phyloP scores from a whole-genome alignment of 2,888 invertebrate species.

The Platycnemis pennipes region DNA sequence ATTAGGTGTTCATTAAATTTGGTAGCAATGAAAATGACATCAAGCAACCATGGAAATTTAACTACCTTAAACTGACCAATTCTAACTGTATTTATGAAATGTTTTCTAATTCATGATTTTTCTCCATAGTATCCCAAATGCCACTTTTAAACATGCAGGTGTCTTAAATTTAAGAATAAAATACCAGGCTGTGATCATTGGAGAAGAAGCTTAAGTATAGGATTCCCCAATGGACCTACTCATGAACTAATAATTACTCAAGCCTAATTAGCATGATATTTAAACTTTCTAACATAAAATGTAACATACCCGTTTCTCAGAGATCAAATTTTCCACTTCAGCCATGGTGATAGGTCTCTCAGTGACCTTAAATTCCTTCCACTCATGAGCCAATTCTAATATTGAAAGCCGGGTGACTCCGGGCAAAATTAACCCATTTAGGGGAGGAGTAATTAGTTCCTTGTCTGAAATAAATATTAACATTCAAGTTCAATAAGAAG shows the following conservation, averaged over 20 bases:
- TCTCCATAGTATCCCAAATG: background rate
- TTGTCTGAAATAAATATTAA: slow-evolving; percentile 84
- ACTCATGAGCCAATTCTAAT: slow-evolving; percentile 88
- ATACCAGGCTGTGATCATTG: no score
- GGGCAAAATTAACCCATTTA: slow-evolving; percentile 96
- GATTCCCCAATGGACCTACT: background rate
- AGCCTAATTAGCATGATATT: background rate
- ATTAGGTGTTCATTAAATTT: no score
- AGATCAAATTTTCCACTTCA: slow-evolving; percentile 86
- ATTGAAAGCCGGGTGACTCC: slow-evolving; percentile 96
- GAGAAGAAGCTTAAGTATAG: background rate
- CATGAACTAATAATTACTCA: background rate
- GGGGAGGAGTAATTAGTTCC: slow-evolving; percentile 95
- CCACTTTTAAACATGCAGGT: no score
- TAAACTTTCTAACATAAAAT: background rate
- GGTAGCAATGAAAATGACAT: no score
- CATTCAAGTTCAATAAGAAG: no score
- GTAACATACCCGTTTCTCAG: slow-evolving; percentile 87
- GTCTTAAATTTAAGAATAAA: no score
- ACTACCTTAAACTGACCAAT: no score
- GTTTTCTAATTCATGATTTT: background rate
- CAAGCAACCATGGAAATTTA: no score
- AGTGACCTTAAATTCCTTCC: slow-evolving; percentile 92
- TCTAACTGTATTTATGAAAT: no score
- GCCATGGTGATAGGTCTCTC: slow-evolving; percentile 93